Evolutionary conservation across 2,113 vertebrate species (phyloP), one percentile per base, ranked within the genome.

Genomic region (Cyanistes caeruleus): DNA sequence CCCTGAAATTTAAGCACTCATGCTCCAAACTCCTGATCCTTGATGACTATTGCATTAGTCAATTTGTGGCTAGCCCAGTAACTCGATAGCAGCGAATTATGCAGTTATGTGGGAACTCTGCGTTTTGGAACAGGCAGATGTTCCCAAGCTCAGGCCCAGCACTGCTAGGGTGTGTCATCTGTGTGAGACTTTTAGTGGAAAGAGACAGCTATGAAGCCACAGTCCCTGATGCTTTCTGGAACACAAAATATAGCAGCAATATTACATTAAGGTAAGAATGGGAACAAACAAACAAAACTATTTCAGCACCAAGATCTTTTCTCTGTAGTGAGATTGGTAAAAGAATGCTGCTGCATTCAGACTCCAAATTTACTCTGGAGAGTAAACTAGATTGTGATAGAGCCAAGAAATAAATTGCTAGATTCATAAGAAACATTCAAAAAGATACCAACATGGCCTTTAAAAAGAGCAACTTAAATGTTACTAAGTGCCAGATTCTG

Each of bases 101-200:
- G 94, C 64, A 94, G 94, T 97, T 97, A 65, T 97, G 97, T 96
- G 97, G 97, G 96, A 98, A 97, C 67, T 98, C 93, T 97, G 97
- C 90, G 79, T 85, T 98, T 96, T 98, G 98, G 98, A 98, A 97
- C 53, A 51, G 76, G 83, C 62, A 35, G 87, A 94, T 93, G 92
- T 98, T 98, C 98, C 97, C 97, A 98, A 96, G 95, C 97, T 95
- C 92, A 55, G 95, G 58, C 84, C 89, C 91, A 92, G 62, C 56
- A 22, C 83, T 90, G 28, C 64, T 87, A 64, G 96, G 98, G 97
- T 41, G 95, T 96, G 96, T 97, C 97, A 88, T 94, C 87, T 64
- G 56, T 35, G 55, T 82, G 90, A 87, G 56, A 56, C 51, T 58
- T 65, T 90, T 43, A 68, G 91, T 3, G 14, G 87, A 93, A 84